A percentile compares a stretch with the other conserved stretches of the same genome.
phyloP scores from a whole-genome alignment of 2,113 vertebrate genomes.

The Albula glossodonta region DNA sequence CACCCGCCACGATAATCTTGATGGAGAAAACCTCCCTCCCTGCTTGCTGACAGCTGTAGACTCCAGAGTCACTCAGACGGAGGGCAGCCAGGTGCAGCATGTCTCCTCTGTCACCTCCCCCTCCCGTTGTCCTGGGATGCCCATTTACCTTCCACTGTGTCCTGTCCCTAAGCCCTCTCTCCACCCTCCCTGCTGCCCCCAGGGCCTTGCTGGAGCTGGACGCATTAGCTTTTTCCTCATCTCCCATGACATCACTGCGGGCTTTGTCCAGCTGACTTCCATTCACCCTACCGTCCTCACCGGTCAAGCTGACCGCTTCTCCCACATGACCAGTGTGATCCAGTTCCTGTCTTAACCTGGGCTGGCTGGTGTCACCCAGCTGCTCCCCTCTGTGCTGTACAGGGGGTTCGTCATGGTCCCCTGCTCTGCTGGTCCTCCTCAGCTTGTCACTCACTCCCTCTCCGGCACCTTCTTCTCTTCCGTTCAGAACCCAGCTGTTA shows the following conservation, averaged over 20 bases:
- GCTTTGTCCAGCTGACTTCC: not conserved
- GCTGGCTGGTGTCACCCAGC: slow-evolving; percentile 14
- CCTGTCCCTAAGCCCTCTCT: slow-evolving; percentile 31
- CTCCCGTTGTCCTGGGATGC: slow-evolving; percentile 24
- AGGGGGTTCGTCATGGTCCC: not conserved
- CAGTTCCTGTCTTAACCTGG: not conserved
- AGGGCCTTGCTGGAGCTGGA: not conserved
- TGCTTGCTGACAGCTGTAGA: slow-evolving; percentile 61
- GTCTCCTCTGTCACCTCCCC: slow-evolving; percentile 21
- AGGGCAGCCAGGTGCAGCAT: slow-evolving; percentile 51
- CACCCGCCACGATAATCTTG: slow-evolving; percentile 60
- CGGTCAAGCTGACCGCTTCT: slow-evolving; percentile 9
- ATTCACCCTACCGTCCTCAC: not conserved
- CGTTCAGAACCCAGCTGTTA: slow-evolving; percentile 4
- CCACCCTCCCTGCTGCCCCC: slow-evolving; percentile 28
- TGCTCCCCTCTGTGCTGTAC: not conserved
- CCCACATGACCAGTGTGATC: slow-evolving; percentile 18
- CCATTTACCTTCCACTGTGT: slow-evolving; percentile 56
- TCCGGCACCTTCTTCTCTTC: not conserved
- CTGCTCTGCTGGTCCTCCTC: not conserved
- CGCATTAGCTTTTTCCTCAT: slow-evolving; percentile 2
- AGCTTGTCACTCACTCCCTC: not conserved
- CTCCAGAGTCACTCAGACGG: slow-evolving; percentile 53
- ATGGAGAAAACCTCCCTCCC: slow-evolving; percentile 52
- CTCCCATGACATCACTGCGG: not conserved